phyloP scores from a whole-genome alignment of 2,888 invertebrate species.

The Lasius platythorax region DNA sequence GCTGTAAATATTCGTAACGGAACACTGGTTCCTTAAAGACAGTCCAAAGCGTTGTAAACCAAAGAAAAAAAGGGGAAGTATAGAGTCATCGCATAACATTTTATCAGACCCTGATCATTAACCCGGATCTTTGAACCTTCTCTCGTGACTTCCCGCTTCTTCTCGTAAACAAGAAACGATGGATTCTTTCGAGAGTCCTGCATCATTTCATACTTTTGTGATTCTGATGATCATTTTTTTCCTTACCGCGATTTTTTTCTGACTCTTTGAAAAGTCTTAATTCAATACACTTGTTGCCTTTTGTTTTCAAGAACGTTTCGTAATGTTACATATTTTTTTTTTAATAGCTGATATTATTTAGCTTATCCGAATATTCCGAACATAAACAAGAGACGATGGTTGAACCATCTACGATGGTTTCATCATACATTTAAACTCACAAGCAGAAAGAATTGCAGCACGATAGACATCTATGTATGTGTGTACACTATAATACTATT shows the following conservation, averaged over 20 bases:
- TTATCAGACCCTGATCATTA: conserved; percentile 65
- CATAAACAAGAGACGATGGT: not conserved
- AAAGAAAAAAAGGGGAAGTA: conserved; percentile 25
- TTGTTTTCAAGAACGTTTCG: not conserved
- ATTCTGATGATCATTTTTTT: conserved; percentile 4
- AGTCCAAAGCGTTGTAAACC: conserved; percentile 21
- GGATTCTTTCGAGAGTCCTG: conserved; percentile 40
- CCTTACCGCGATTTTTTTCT: not conserved
- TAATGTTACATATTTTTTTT: conserved; percentile 6
- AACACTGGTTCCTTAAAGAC: conserved; percentile 60
- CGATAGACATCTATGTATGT: too few relatives aligned
- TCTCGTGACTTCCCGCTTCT: conserved; percentile 54
- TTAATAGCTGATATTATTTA: not conserved
- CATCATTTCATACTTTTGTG: not conserved
- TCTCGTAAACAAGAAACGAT: conserved; percentile 61
- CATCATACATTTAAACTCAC: not conserved
- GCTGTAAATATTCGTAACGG: conserved; percentile 68
- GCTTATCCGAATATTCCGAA: not conserved
- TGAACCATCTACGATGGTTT: not conserved
- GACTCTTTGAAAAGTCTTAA: conserved; percentile 7
- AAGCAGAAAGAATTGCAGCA: not conserved
- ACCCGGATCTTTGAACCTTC: conserved; percentile 46
- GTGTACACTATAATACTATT: not conserved
- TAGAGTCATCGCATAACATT: conserved; percentile 41
- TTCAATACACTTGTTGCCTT: not conserved